Percentiles rank a stretch among this genome's conserved stretches.
These are phyloP conservation scores for Parnassius orleans DNA, from an alignment of 2,888 invertebrate genomes.

Conservation along the genomic window DNA sequence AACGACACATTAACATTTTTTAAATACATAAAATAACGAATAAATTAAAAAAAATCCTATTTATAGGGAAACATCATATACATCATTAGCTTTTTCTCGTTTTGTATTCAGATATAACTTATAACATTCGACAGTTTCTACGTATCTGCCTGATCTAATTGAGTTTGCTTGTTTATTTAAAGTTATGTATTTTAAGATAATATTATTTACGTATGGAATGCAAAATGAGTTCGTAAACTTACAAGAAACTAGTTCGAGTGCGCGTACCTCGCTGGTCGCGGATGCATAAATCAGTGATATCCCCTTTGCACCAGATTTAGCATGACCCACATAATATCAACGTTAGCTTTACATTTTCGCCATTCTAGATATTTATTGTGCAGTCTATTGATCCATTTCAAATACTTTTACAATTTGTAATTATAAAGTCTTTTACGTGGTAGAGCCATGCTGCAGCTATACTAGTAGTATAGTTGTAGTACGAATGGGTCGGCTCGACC, in stretches of 20 bases:
- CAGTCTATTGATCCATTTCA: neutral
- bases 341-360: neutral
- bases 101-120: no score
- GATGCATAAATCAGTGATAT: slow-evolving; percentile 27
- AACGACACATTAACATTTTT: no score
- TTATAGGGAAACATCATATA: no score
- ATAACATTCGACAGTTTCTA: no score
- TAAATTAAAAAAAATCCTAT: no score
- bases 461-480: no score
- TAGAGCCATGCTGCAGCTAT: no score
- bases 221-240: slow-evolving; percentile 9
- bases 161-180: neutral
- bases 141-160: no score
- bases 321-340: slow-evolving; percentile 20
- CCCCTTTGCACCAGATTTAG: slow-evolving; percentile 21
- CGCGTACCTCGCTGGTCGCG: slow-evolving; percentile 5
- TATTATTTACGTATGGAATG: slow-evolving; percentile 2
- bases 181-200: neutral
- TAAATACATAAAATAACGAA: no score
- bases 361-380: neutral
- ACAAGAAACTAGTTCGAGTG: slow-evolving; percentile 22
- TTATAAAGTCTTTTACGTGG: no score
- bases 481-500: no score
- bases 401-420: neutral
- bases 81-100: no score